Evolutionary conservation across 2,797 vertebrate genomes (phyloP).

Genomic region (Borostomias antarcticus): DNA sequence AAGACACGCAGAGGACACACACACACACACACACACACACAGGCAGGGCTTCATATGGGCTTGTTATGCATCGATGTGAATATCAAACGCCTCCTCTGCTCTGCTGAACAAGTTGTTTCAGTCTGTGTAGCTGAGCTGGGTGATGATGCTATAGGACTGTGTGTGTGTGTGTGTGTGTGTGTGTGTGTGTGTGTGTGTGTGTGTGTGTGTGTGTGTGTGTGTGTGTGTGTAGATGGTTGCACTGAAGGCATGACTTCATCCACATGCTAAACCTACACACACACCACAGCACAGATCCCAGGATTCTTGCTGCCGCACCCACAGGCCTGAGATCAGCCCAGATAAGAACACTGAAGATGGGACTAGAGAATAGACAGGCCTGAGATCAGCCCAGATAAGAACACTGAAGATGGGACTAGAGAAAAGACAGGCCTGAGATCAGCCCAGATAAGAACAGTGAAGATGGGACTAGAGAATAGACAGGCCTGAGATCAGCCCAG

Average conservation of each 20-base stretch:
- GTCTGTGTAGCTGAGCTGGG: constrained; percentile 5
- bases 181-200: constrained; percentile 15
- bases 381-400: too few species aligned
- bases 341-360: not conserved
- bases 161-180: constrained; percentile 15
- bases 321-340: constrained; percentile 4
- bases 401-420: too few species aligned
- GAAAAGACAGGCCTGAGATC: too few species aligned
- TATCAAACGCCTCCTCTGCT: constrained; percentile 21
- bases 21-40: constrained; percentile 6
- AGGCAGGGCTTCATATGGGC: not conserved
- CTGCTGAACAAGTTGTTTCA: constrained; percentile 21
- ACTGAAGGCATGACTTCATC: constrained; percentile 49
- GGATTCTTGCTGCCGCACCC: constrained; percentile 30
- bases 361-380: not conserved
- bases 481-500: too few species aligned
- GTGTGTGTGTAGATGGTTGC: constrained; percentile 25
- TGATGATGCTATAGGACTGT: constrained; percentile 9
- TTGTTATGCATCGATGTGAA: constrained; percentile 25
- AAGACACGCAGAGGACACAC: not conserved
- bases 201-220: not conserved
- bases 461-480: too few species aligned
- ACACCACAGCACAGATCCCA: constrained; percentile 38
- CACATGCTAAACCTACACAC: constrained; percentile 60
- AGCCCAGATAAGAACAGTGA: too few species aligned